Evolutionary conservation across 1,140 invertebrate genomes (phyloP).

Genomic region (Drosophila cardini): DNA sequence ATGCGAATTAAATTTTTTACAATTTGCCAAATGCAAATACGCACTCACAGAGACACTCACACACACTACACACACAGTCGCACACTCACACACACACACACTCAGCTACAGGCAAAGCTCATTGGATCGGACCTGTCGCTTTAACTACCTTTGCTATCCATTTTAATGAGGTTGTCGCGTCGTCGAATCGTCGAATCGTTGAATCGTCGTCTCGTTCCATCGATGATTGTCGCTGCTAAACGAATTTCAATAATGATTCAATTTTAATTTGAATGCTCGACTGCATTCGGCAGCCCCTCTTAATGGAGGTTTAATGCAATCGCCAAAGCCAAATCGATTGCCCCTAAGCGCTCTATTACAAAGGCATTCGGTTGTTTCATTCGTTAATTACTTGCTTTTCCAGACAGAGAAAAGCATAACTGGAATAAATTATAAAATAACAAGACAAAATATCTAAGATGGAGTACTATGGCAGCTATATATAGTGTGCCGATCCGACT

Average conservation of each 20-base stretch:
- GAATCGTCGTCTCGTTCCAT: conserved; percentile 5
- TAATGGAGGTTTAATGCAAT: conserved; percentile 76
- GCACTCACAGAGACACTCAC: conserved; percentile 15
- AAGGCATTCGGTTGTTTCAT: conserved; percentile 37
- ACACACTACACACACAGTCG: background rate
- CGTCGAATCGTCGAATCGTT: background rate
- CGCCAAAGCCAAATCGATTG: conserved; percentile 43
- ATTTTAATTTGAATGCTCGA: conserved; percentile 74
- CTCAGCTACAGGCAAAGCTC: background rate
- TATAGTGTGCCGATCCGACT: too few relatives aligned
- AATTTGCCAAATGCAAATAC: conserved; percentile 80
- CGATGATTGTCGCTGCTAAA: conserved; percentile 35
- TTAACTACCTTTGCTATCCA: conserved; percentile 45
- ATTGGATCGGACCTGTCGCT: conserved; percentile 39
- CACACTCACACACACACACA: conserved; percentile 14
- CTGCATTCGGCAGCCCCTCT: conserved; percentile 50
- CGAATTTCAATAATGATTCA: conserved; percentile 80
- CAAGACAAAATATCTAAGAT: too few relatives aligned
- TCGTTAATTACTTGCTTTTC: conserved; percentile 42
- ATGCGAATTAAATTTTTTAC: conserved; percentile 82
- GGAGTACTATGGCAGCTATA: too few relatives aligned
- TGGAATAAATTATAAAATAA: too few relatives aligned
- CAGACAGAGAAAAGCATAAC: background rate
- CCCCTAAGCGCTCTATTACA: conserved; percentile 75
- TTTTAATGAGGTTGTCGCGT: conserved; percentile 61